These are phyloP conservation scores for Erebia aethiops DNA, from an alignment of 2,888 invertebrate genomes.

Conservation along the genomic window DNA sequence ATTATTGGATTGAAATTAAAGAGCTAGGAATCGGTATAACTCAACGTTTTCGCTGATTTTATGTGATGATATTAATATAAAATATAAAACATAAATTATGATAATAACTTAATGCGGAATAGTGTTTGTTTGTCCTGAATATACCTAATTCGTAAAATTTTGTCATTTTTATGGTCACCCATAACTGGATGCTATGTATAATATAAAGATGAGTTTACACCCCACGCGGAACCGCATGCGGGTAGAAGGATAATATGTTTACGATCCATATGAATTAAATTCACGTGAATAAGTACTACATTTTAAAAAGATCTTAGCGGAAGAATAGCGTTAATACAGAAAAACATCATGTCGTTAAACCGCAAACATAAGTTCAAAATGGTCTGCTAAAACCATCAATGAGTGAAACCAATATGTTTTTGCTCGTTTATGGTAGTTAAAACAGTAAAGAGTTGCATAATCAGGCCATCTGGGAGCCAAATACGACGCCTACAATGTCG, in stretches of 20 bases:
- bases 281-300: too few species aligned
- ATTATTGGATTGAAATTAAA: too few species aligned
- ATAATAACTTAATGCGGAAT: too few species aligned
- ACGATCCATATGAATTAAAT: too few species aligned
- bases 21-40: too few species aligned
- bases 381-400: neutral
- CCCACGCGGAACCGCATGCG: constrained; percentile 32
- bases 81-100: too few species aligned
- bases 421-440: neutral
- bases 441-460: constrained; percentile 18
- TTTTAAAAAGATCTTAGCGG: too few species aligned
- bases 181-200: constrained; percentile 42
- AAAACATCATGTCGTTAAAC: constrained; percentile 1
- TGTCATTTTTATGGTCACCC: constrained; percentile 28
- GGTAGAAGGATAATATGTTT: constrained; percentile 22
- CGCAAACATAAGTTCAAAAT: neutral
- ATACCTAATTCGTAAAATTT: too few species aligned
- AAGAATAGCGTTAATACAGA: neutral
- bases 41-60: too few species aligned
- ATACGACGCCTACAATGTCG: constrained; percentile 49
- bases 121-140: neutral
- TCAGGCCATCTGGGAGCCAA: constrained; percentile 57
- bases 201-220: constrained; percentile 33
- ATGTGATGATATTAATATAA: too few species aligned
- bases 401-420: neutral